These are phyloP conservation scores for Gorsachius magnificus DNA, from an alignment of 2,797 vertebrate genomes.

Conservation along the genomic window DNA sequence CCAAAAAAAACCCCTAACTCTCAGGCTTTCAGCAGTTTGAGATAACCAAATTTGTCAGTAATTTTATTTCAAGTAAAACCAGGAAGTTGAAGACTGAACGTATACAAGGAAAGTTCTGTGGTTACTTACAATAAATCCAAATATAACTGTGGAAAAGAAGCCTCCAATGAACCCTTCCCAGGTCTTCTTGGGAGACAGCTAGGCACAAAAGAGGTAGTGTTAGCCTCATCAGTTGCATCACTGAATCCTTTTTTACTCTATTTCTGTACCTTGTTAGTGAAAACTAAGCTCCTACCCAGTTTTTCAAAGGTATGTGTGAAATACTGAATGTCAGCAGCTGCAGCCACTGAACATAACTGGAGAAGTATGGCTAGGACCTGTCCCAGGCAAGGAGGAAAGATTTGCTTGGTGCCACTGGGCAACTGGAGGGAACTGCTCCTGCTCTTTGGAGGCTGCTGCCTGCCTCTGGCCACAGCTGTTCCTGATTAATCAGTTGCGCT, in stretches of 20 bases:
- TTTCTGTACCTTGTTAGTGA: background rate
- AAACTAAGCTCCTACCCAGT: background rate
- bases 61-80: background rate
- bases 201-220: conserved; percentile 6
- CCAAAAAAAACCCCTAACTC: background rate
- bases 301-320: background rate
- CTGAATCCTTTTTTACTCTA: background rate
- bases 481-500: background rate
- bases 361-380: background rate
- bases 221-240: background rate
- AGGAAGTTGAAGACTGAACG: background rate
- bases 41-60: background rate
- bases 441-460: background rate
- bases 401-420: background rate
- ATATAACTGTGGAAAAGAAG: conserved; percentile 93
- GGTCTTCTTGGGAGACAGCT: conserved; percentile 98
- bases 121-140: conserved; percentile 93
- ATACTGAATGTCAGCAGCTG: background rate
- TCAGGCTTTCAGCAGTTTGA: background rate
- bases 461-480: background rate
- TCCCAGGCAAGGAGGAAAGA: background rate
- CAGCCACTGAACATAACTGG: background rate
- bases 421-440: background rate
- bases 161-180: conserved; percentile 99
- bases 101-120: background rate